These are phyloP conservation scores for Polyommatus icarus DNA, from an alignment of 2,888 invertebrate species.

Conservation along the genomic window DNA sequence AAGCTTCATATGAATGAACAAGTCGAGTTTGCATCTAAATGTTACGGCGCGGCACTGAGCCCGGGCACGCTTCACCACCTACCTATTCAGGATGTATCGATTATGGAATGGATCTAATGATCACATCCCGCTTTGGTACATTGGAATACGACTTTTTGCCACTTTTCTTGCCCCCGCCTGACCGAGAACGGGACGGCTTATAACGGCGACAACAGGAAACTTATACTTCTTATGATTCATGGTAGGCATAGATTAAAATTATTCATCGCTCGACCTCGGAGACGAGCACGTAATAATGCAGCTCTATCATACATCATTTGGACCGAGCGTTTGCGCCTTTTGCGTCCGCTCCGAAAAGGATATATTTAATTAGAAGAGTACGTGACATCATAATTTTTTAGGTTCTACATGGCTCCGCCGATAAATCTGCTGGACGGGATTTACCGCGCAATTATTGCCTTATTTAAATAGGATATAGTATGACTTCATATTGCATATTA, in stretches of 20 bases:
- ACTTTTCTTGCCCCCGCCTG: constrained; percentile 61
- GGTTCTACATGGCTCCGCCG: background rate
- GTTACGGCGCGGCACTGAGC: constrained; percentile 48
- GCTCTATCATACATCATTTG: constrained; percentile 32
- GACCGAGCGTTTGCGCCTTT: constrained; percentile 38
- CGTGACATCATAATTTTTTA: constrained; percentile 29
- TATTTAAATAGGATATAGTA: constrained; percentile 21
- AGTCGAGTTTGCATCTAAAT: constrained; percentile 36
- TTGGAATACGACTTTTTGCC: constrained; percentile 68
- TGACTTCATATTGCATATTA: constrained; percentile 19
- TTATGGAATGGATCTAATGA: constrained; percentile 78
- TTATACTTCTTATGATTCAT: constrained; percentile 47
- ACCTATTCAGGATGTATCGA: constrained; percentile 75
- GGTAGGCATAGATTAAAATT: constrained; percentile 42
- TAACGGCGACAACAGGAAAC: constrained; percentile 66
- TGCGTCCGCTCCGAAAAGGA: constrained; percentile 38
- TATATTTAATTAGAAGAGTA: constrained; percentile 40
- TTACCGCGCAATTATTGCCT: constrained; percentile 11
- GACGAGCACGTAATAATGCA: constrained; percentile 40
- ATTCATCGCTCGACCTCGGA: constrained; percentile 40
- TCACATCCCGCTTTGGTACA: constrained; percentile 68
- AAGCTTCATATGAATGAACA: constrained; percentile 63
- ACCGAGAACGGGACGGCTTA: constrained; percentile 62
- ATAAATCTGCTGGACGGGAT: constrained; percentile 8
- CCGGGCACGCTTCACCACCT: constrained; percentile 69